A percentile compares a stretch with the other conserved stretches of the same genome.
Evolutionary conservation across 2,113 vertebrate genomes (phyloP).

Genomic region (Oreocharis arfaki): DNA sequence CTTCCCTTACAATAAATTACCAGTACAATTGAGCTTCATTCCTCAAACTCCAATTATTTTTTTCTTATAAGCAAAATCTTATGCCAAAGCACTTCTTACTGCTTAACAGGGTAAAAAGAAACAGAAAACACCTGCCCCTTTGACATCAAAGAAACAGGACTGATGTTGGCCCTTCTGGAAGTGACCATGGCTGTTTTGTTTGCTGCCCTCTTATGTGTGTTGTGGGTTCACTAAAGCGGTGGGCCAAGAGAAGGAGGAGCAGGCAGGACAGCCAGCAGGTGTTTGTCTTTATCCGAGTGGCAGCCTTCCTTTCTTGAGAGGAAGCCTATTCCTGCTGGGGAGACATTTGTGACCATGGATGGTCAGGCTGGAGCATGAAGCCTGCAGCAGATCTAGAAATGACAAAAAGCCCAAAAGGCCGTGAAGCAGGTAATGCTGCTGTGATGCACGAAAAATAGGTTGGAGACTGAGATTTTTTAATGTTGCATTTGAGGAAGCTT

Average conservation of each 20-base stretch:
- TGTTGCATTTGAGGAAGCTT: not conserved
- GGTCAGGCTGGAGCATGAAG: not conserved
- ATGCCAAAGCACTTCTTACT: not conserved
- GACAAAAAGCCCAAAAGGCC: not conserved
- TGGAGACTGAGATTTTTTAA: not conserved
- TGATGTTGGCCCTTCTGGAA: not conserved
- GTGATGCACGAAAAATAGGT: not conserved
- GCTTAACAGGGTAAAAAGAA: not conserved
- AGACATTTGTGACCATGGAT: not conserved
- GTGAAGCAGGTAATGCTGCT: not conserved
- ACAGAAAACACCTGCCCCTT: not conserved
- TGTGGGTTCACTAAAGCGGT: accelerated
- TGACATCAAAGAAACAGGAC: not conserved
- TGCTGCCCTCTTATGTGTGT: not conserved
- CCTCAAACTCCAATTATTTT: not conserved
- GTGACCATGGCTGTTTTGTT: not conserved
- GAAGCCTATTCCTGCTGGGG: not conserved
- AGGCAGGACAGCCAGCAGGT: not conserved
- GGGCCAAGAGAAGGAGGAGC: not conserved
- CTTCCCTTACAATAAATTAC: not conserved
- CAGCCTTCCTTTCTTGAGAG: not conserved
- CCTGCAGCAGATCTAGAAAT: not conserved
- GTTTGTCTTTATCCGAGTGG: not conserved
- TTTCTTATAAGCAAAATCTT: not conserved
- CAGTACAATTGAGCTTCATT: not conserved